Percentiles rank a stretch among this genome's conserved stretches.
phyloP scores from a whole-genome alignment of 2,113 vertebrate genomes.

The Delphinus delphis region DNA sequence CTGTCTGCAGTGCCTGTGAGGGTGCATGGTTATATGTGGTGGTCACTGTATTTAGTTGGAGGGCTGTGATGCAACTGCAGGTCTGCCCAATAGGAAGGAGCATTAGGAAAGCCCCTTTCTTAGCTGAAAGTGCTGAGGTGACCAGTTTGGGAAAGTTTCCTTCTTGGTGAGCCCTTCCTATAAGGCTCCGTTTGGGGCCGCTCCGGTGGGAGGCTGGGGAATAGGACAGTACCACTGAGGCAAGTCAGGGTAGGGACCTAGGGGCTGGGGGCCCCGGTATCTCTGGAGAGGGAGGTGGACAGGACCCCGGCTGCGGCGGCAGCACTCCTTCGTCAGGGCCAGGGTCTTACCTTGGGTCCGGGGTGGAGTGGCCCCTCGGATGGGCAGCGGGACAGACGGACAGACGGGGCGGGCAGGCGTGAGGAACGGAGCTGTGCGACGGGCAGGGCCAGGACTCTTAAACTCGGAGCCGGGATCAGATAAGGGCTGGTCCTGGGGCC shows the following conservation, averaged over 20 bases:
- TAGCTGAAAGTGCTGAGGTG: not conserved
- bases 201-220: not conserved
- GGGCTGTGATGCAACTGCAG: not conserved
- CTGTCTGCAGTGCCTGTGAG: not conserved
- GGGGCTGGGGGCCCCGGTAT: not conserved
- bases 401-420: constrained; percentile 45
- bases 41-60: not conserved
- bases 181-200: not conserved
- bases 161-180: not conserved
- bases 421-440: constrained; percentile 53
- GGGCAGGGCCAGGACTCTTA: constrained; percentile 65
- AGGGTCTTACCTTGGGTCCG: constrained; percentile 72
- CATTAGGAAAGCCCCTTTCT: not conserved
- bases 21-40: not conserved
- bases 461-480: constrained; percentile 72
- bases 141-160: not conserved
- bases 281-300: not conserved
- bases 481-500: constrained; percentile 72
- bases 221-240: not conserved
- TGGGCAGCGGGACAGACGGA: constrained; percentile 13
- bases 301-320: not conserved
- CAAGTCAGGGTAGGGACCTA: not conserved
- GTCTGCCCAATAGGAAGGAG: not conserved
- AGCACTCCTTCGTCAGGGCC: constrained; percentile 6
- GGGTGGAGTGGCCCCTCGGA: constrained; percentile 36